These are phyloP conservation scores for Bombus pyrosoma DNA, from an alignment of 1,140 invertebrate species.

Conservation along the genomic window DNA sequence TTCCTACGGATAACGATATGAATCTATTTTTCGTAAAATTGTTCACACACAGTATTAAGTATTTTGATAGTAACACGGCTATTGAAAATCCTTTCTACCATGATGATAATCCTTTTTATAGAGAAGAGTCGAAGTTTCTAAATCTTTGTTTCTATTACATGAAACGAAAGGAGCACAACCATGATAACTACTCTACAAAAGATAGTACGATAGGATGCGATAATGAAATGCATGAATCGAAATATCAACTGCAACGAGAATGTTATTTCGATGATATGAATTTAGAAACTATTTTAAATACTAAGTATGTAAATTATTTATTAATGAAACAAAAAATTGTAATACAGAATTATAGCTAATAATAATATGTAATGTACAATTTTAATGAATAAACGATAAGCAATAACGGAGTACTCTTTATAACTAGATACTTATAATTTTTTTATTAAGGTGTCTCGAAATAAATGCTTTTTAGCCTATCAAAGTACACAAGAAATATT, in stretches of 20 bases:
- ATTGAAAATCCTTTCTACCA: slow-evolving; percentile 71
- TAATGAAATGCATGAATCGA: slow-evolving; percentile 17
- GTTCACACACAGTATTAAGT: slow-evolving; percentile 36
- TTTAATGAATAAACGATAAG: slow-evolving; percentile 23
- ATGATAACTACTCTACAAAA: not conserved
- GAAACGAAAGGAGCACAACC: slow-evolving; percentile 14
- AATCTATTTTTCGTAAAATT: slow-evolving; percentile 32
- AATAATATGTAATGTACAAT: slow-evolving; percentile 33
- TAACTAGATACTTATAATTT: not conserved
- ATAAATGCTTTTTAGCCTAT: slow-evolving; percentile 50
- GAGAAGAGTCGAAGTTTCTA: slow-evolving; percentile 71
- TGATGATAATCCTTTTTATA: slow-evolving; percentile 59
- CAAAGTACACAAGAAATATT: slow-evolving; percentile 61
- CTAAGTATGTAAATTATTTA: slow-evolving; percentile 66
- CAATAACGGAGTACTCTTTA: slow-evolving; percentile 16
- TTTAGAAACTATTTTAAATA: slow-evolving; percentile 58
- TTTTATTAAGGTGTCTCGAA: slow-evolving; percentile 39
- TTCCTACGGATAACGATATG: not conserved
- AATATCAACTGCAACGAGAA: slow-evolving; percentile 49
- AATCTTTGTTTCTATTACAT: slow-evolving; percentile 60
- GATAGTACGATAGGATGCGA: not conserved
- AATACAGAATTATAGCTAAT: slow-evolving; percentile 28
- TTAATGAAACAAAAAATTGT: slow-evolving; percentile 60
- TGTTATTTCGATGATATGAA: slow-evolving; percentile 46
- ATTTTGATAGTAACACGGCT: not conserved